Evolutionary conservation across 2,113 vertebrate genomes (phyloP).

Genomic region (Nanorana parkeri): DNA sequence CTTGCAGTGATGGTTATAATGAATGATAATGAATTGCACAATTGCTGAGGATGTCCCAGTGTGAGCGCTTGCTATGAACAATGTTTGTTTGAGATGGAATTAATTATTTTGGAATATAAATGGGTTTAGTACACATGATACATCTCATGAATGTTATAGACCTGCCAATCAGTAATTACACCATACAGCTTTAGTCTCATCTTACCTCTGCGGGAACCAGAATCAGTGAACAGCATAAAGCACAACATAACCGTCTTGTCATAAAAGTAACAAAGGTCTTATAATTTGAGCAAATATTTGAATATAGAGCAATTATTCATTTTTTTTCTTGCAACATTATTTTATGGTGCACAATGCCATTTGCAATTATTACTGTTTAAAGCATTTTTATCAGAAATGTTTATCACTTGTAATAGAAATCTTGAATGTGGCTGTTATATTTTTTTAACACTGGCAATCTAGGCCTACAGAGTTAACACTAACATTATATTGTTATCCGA

Average conservation of each 20-base stretch:
- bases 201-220: slow-evolving; percentile 1
- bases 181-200: slow-evolving; percentile 8
- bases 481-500: slow-evolving; percentile 28
- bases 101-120: slow-evolving; percentile 1
- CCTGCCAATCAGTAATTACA: slow-evolving; percentile 11
- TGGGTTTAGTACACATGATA: not conserved
- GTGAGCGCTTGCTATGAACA: not conserved
- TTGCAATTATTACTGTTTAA: slow-evolving; percentile 26
- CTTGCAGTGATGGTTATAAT: not conserved
- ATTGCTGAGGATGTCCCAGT: not conserved
- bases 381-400: slow-evolving; percentile 20
- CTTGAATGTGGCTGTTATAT: slow-evolving; percentile 27
- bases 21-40: not conserved
- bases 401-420: slow-evolving; percentile 49
- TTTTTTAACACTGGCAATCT: slow-evolving; percentile 8
- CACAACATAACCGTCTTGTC: not conserved
- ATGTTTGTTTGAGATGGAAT: not conserved
- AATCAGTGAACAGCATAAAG: slow-evolving; percentile 8
- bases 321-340: not conserved
- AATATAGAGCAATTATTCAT: not conserved
- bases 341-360: slow-evolving; percentile 32
- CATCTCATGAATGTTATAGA: not conserved
- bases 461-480: slow-evolving; percentile 7
- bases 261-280: slow-evolving; percentile 14
- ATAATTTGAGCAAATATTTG: slow-evolving; percentile 11